Percentiles rank a stretch among this genome's conserved stretches.
phyloP scores from a whole-genome alignment of 2,888 invertebrate species.

The Lochmaea crataegi region DNA sequence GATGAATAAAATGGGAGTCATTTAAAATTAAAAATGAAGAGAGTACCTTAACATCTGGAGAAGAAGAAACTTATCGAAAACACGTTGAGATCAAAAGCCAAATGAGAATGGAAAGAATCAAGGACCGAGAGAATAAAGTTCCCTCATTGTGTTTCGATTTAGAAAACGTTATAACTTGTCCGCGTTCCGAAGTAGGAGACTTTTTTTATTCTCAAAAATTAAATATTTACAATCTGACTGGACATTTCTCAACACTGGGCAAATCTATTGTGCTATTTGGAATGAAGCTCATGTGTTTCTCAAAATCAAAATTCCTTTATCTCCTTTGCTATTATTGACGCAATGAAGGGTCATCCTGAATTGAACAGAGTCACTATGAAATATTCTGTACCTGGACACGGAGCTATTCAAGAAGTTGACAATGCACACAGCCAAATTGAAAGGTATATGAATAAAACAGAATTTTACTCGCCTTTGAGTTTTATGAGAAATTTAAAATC shows the following conservation, averaged over 20 bases:
- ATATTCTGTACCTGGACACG: too few species aligned
- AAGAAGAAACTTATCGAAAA: slow-evolving; percentile 29
- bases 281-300: slow-evolving; percentile 42
- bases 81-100: slow-evolving; percentile 31
- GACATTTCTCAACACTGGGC: slow-evolving; percentile 37
- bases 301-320: slow-evolving; percentile 45
- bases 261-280: slow-evolving; percentile 44
- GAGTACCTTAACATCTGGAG: slow-evolving; percentile 23
- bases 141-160: too few species aligned
- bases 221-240: too few species aligned
- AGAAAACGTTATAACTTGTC: too few species aligned
- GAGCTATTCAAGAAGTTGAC: too few species aligned
- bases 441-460: slow-evolving; percentile 30
- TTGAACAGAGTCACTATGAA: slow-evolving; percentile 40
- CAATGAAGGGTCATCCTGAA: slow-evolving; percentile 41
- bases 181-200: too few species aligned
- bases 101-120: slow-evolving; percentile 30
- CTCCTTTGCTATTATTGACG: slow-evolving; percentile 43
- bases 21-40: slow-evolving; percentile 32
- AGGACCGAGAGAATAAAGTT: too few species aligned
- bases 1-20: slow-evolving; percentile 32
- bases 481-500: too few species aligned
- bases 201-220: too few species aligned
- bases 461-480: too few species aligned
- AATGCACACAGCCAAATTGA: too few species aligned